Evolutionary conservation across 1,140 invertebrate genomes (phyloP), one percentile per base, ranked within the genome.

Genomic region (Caerostris darwini): DNA sequence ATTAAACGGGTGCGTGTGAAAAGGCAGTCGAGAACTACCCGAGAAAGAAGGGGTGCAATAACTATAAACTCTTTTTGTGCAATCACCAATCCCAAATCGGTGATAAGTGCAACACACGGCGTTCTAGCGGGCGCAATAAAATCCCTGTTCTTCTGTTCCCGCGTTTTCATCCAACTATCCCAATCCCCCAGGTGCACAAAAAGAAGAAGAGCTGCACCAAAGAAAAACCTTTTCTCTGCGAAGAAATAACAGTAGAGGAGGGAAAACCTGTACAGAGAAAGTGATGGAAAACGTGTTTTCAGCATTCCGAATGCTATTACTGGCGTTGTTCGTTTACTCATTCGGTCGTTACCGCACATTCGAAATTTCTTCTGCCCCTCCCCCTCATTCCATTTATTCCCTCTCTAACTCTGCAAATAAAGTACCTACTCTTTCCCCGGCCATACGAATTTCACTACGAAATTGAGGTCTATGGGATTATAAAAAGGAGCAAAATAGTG

Each of bases 261-360:
- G 17, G 34, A 83, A 86, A 86, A 87, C 3, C 7, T 14, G 7
- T n/a, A 5, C 7, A 34, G 57, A 53, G 34, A 87, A 87, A 87
- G 19, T 53, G 58, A 34, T 14, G 8, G 85, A 64, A 85, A 87
- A 87, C 85, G 85, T 87, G 85, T 87, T 87, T 87, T 59, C 82
- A 6, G 57, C 14, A 61, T 87, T 87, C 19, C 34, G n/a, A 50
- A 59, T 64, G 85, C 58, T 87, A 87, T 87, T 87, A 87, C 85
- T 8, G 19, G 58, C 19, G 19, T 19, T 7, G 14, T n/a, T 87
- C 85, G 85, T 87, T 87, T 87, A 87, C 57, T 59, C 57, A 50
- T 59, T 8, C 0, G 85, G n/a, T 50, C 58, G 34, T 58, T 59
- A 50, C 58, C 50, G 10, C 5, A 87, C 58, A 58, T 58, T 85